Percentiles rank a stretch among this genome's conserved stretches.
Evolutionary conservation across 1,140 invertebrate genomes (phyloP).

Genomic region (Lordiphosa collinella): DNA sequence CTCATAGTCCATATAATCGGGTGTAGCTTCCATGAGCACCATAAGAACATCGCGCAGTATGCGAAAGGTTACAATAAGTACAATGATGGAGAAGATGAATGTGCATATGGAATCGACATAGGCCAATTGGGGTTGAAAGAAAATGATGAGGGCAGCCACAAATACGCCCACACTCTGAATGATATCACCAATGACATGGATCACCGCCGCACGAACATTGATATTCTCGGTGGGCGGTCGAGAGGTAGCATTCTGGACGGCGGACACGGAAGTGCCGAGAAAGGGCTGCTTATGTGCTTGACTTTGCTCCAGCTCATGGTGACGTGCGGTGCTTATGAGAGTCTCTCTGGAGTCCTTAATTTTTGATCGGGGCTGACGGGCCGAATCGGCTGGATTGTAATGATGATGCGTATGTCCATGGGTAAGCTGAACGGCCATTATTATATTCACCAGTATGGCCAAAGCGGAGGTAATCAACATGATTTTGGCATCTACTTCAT

Average conservation of each 20-base stretch:
- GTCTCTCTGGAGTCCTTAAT: background rate
- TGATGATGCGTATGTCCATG: slow-evolving; percentile 78
- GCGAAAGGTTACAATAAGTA: slow-evolving; percentile 87
- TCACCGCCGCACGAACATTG: slow-evolving; percentile 92
- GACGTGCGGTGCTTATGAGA: background rate
- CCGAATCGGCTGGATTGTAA: background rate
- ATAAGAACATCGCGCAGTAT: slow-evolving; percentile 88
- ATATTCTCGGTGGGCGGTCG: slow-evolving; percentile 82
- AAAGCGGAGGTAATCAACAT: slow-evolving; percentile 92
- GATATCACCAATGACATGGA: slow-evolving; percentile 95
- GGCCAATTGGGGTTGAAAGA: slow-evolving; percentile 83
- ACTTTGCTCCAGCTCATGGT: background rate
- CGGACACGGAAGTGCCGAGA: slow-evolving; percentile 16
- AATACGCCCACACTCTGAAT: slow-evolving; percentile 93
- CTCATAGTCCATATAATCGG: slow-evolving; percentile 80
- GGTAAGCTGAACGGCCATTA: slow-evolving; percentile 90
- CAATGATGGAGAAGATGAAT: slow-evolving; percentile 90
- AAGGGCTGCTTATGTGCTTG: background rate
- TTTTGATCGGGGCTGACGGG: background rate
- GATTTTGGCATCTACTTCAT: slow-evolving; percentile 88
- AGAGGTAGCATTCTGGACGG: background rate
- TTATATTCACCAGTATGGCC: slow-evolving; percentile 90
- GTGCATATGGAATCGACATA: slow-evolving; percentile 94
- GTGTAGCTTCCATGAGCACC: slow-evolving; percentile 98
- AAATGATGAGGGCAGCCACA: slow-evolving; percentile 88